Base-by-base conservation (phyloP, 2,888 invertebrate species). In the Bibio marci region DNA sequence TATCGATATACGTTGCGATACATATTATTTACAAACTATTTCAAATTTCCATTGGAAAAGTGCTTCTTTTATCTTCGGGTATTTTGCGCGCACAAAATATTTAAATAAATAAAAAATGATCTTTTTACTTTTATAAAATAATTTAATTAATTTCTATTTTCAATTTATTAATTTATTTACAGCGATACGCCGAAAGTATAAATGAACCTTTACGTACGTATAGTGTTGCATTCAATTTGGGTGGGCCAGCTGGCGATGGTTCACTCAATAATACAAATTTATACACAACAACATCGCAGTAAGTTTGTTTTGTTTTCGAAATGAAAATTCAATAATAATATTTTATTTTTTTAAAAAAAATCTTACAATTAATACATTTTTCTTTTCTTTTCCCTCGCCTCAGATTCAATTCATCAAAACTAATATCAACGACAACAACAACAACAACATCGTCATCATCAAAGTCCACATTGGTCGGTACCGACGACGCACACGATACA, bases 121-220 rank as follows among this genome's bases (percentile, higher is more conserved):
- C n/a, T n/a, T n/a, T n/a, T n/a, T n/a, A n/a, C n/a, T n/a, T n/a
- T n/a, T n/a, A n/a, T n/a, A n/a, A n/a, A n/a, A n/a, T n/a, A n/a
- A 32, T 32, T 32, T 32, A 14, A 32, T 15, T 18, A 18, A 12
- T 18, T 34, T 32, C 12, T 7, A 37, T 44, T 43, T 33, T 27
- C 39, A 44, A 27, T 19, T 40, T 13, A 33, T 32, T 40, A 37
- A 27, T 42, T n/a, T 39, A 39, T 35, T 37, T 52, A 41, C 49
- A 62, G 62, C 62, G 59, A 49, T 62, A 57, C 49, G 62, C 62
- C 49, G 63, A 62, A 52, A 63, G 62, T 52, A 50, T 62, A 44
- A 60, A 59, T 48, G 57, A 58, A 51, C 62, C 63, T 43, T 54
- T 63, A 34, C 57, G 61, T 49, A 61, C 62, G 40, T 62, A 60